Evolutionary conservation across 2,113 vertebrate species (phyloP).

Genomic region (Sinocyclocheilus anophthalmus): DNA sequence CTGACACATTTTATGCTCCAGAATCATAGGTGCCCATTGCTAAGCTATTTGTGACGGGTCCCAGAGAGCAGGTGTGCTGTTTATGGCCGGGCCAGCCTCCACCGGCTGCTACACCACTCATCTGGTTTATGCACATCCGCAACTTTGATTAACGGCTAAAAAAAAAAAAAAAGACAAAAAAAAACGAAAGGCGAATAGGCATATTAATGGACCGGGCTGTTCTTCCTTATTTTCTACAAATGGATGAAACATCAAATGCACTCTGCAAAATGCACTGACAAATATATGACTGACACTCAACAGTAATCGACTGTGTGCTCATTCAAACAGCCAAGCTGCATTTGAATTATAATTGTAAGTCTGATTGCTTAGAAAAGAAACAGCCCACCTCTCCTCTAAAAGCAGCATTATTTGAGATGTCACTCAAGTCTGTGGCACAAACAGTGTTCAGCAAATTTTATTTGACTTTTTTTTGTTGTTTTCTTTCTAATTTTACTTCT

Average conservation of each 20-base stretch:
- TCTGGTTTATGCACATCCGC: slow-evolving; percentile 7
- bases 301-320: background rate
- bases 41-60: background rate
- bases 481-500: background rate
- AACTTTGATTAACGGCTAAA: slow-evolving; percentile 52
- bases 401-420: background rate
- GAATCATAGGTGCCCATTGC: background rate
- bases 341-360: slow-evolving; percentile 7
- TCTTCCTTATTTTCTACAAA: slow-evolving; percentile 57
- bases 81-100: slow-evolving; percentile 2
- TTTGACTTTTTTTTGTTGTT: background rate
- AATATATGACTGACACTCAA: slow-evolving; percentile 18
- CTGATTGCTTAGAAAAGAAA: slow-evolving; percentile 6
- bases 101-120: background rate
- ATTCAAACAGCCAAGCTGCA: background rate
- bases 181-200: slow-evolving; percentile 23
- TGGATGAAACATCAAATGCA: slow-evolving; percentile 29
- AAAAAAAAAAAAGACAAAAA: too few relatives aligned
- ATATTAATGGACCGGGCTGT: slow-evolving; percentile 23
- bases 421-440: background rate
- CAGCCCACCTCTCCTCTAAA: background rate
- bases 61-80: slow-evolving; percentile 7
- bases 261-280: slow-evolving; percentile 23
- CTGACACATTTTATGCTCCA: background rate
- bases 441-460: background rate